Conservation (phyloP, 2,113 vertebrate genomes). For the Oryzias celebensis region DNA sequence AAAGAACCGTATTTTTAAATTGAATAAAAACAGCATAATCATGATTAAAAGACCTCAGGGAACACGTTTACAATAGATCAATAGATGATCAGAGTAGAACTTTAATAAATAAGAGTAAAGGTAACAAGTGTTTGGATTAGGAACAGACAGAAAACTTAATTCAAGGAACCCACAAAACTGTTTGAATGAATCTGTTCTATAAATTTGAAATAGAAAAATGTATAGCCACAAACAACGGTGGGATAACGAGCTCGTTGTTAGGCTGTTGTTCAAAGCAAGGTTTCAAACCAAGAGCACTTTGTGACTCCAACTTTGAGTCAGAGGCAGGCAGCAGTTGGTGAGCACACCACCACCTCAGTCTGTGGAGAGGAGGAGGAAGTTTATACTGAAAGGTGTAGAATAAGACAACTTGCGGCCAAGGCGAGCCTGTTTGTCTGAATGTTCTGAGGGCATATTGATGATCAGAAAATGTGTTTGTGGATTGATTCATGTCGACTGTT, state of each 20-base stretch:
- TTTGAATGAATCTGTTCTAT: conserved; percentile 8
- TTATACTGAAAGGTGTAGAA: conserved; percentile 33
- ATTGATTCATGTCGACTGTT: background rate
- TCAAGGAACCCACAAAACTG: background rate
- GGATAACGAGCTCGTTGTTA: conserved; percentile 3
- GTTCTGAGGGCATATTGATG: conserved; percentile 1
- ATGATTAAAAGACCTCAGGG: too few relatives aligned
- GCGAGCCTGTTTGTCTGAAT: conserved; percentile 13
- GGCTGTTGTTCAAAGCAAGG: conserved; percentile 16
- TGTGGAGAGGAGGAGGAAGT: conserved; percentile 43
- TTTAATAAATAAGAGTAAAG: too few relatives aligned
- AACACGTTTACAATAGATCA: too few relatives aligned
- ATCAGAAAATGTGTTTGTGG: background rate
- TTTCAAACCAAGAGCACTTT: conserved; percentile 37
- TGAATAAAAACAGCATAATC: too few relatives aligned
- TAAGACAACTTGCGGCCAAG: conserved; percentile 18
- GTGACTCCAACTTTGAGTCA: conserved; percentile 62
- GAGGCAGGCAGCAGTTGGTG: conserved; percentile 46
- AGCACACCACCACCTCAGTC: conserved; percentile 30
- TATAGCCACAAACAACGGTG: conserved; percentile 20
- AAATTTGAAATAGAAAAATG: conserved; percentile 17
- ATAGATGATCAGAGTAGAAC: too few relatives aligned
- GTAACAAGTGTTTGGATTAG: too few relatives aligned
- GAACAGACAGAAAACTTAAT: background rate
- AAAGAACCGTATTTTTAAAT: too few relatives aligned